Evolutionary conservation across 2,888 invertebrate species (phyloP), one percentile per base, ranked within the genome.

Genomic region (Crematogaster levior): DNA sequence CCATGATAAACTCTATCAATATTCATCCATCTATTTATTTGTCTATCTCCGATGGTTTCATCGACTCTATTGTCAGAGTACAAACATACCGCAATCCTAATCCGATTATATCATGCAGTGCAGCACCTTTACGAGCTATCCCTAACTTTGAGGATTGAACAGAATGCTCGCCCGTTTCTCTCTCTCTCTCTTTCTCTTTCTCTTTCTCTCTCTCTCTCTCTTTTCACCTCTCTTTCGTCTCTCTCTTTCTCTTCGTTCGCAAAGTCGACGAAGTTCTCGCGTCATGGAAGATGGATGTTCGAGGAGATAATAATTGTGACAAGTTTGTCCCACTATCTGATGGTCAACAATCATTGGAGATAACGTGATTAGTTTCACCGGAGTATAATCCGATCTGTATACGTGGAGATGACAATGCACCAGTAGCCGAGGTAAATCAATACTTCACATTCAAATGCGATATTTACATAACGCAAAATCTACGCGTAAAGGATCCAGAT

Each of bases 211-310:
- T 21, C 48, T 48, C n/a, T 61, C 21, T 43, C 43, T 60, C 30
- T 34, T n/a, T n/a, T n/a, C n/a, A n/a, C n/a, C 46, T 5, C 3
- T 6, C 34, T 48, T 61, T 46, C 63, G n/a, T n/a, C 40, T 40
- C 40, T 58, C 40, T 60, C 43, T 60, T 34, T 27, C 10, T 61
- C 6, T 46, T 15, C 37, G 15, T n/a, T 15, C 18, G 0, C 18
- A 10, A 84, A 58, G 34, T 77, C 72, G 21, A 10, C 34, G 10
- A 51, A 82, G 60, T 80, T 80, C 61, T 56, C 46, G 48, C 65
- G 43, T 72, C 53, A 34, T n/a, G 7, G 10, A 27, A 43, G 30
- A 72, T 63, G 40, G 48, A 53, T 53, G 46, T 34, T 81, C 43
- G 51, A 24, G 18, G 9, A n/a, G 46, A 24, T 53, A 30, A 81